Percentiles rank a stretch among this genome's conserved stretches.
These are phyloP conservation scores for Zaprionus bogoriensis DNA, from an alignment of 2,888 invertebrate species.

Conservation along the genomic window DNA sequence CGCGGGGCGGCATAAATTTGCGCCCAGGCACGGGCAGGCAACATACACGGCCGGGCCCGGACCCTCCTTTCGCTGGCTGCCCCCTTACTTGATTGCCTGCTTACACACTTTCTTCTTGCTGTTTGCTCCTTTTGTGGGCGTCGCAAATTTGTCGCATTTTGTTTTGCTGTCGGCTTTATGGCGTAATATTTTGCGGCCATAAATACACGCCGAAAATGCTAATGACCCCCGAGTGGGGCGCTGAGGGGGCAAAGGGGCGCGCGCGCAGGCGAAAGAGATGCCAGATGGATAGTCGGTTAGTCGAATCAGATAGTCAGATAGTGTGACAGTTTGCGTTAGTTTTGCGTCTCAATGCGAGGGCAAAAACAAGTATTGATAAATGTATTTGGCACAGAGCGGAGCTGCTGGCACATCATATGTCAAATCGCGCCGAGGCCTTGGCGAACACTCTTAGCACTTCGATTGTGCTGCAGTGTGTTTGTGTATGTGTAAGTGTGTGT, in stretches of 20 bases:
- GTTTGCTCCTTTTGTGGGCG: constrained; percentile 20
- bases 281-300: constrained; percentile 19
- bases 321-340: constrained; percentile 55
- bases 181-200: constrained; percentile 75
- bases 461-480: constrained; percentile 25
- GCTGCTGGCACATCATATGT: constrained; percentile 68
- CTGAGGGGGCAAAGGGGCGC: neutral
- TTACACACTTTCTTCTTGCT: neutral
- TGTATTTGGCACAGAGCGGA: constrained; percentile 57
- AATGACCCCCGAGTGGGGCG: constrained; percentile 55
- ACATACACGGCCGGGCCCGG: constrained; percentile 18
- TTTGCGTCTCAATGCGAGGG: constrained; percentile 60
- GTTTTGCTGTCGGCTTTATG: constrained; percentile 75
- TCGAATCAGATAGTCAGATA: no score
- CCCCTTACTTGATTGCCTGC: neutral
- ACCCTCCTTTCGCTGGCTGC: neutral
- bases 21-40: constrained; percentile 24
- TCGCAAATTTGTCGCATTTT: constrained; percentile 77
- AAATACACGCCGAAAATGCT: constrained; percentile 75
- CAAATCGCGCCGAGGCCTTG: constrained; percentile 56
- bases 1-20: constrained; percentile 46
- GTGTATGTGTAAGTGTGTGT: neutral
- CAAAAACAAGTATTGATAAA: constrained; percentile 65
- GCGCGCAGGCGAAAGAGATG: constrained; percentile 6
- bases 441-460: constrained; percentile 47